Evolutionary conservation across 2,888 invertebrate genomes (phyloP), one percentile per base, ranked within the genome.

Genomic region (Trimorus sp.): DNA sequence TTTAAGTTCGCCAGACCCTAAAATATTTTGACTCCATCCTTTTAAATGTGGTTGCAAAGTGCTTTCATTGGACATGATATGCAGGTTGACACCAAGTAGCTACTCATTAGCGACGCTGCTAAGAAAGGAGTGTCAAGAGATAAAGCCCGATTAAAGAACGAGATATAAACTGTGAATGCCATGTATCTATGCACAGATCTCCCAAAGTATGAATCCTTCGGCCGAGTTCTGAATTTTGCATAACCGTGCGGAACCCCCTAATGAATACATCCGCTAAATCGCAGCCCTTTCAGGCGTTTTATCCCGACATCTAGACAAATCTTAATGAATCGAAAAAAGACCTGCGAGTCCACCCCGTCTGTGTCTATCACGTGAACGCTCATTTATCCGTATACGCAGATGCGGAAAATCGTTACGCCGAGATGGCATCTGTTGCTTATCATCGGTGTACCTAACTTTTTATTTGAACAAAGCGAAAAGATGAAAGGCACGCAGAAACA

Each of bases 401-500:
- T 65, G 53, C 71, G 63, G 81, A 68, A 77, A 81, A 81, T 77
- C 82, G 74, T 78, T 82, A 78, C 65, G 42, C 68, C 75, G 68
- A 45, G 66, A 65, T 66, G 63, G 81, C 69, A 77, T 74, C 74
- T 74, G 82, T 74, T 82, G 77, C 77, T 81, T 81, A 77, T 76
- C 78, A 78, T 70, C 74, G 60, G 71, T 51, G 58, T 65, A 65
- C 37, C 60, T 78, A 69, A 74, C 77, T 59, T 77, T 82, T 70
- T 74, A 74, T 82, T 74, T 70, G 73, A 79, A 82, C 75, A 79
- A 66, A 76, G 82, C 62, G 15, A 40, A 73, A 82, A 80, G 81
- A 81, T 83, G 82, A 85, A 84, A 83, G 82, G 69, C 63, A 58
- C 66, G 70, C 49, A 76, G 65, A 73, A 76, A 66, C 78, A 79